Evolutionary conservation across 2,797 vertebrate genomes (phyloP).

Genomic region (Heliangelus exortis): DNA sequence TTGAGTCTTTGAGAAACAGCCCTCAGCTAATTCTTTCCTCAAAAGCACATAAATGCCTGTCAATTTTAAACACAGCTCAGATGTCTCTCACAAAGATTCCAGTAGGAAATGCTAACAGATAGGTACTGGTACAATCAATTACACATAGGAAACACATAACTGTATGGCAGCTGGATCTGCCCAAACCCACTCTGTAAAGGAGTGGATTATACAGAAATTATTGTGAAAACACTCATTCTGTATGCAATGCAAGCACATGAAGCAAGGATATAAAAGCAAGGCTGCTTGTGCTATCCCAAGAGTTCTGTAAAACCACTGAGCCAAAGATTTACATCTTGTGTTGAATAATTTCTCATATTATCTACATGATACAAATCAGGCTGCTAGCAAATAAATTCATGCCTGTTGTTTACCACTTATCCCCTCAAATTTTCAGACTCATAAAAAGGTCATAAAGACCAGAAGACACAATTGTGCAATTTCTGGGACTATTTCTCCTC

Average conservation of each 20-base stretch:
- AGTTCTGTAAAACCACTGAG: background rate
- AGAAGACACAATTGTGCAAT: background rate
- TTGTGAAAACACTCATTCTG: background rate
- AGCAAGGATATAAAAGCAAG: background rate
- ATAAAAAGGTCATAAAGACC: background rate
- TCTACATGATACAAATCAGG: background rate
- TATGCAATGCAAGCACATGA: background rate
- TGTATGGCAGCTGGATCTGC: background rate
- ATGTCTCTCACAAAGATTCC: background rate
- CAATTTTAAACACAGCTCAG: background rate
- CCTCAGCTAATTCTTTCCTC: background rate
- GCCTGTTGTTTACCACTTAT: background rate
- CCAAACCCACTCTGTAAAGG: background rate
- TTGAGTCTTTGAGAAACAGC: background rate
- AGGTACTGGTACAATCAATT: rapidly evolving
- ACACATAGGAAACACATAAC: rapidly evolving
- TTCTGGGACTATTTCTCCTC: background rate
- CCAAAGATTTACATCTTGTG: background rate
- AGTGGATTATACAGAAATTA: background rate
- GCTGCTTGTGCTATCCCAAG: background rate
- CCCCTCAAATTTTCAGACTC: background rate
- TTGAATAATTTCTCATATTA: background rate
- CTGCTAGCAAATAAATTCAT: background rate
- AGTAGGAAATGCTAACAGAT: background rate
- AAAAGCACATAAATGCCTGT: background rate